Conservation (phyloP, 35 echinoderm and acorn worm genomes). For the Eucidaris tribuloides region DNA sequence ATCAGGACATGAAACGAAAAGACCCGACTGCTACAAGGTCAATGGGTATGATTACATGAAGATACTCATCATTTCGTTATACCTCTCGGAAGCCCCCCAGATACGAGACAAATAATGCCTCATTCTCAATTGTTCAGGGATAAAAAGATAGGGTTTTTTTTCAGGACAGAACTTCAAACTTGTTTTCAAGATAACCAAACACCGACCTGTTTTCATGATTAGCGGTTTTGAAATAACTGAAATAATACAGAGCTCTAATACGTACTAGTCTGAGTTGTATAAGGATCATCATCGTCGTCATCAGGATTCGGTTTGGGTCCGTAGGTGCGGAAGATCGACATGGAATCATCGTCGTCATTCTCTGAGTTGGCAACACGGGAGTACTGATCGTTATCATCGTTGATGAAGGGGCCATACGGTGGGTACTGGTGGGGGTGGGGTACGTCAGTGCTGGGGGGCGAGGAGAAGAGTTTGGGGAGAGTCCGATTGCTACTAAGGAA, state of each 20-base stretch:
- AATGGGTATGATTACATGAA: not conserved
- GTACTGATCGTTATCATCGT: constrained; percentile 22
- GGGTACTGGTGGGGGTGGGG: constrained; percentile 43
- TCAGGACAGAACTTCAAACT: not conserved
- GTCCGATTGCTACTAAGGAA: constrained; percentile 56
- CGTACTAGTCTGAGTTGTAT: constrained; percentile 80
- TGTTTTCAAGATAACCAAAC: not conserved
- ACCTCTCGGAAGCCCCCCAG: not conserved
- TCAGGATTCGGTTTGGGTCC: constrained; percentile 19
- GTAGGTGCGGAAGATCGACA: constrained; percentile 30
- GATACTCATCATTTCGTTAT: not conserved
- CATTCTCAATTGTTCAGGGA: too few species aligned
- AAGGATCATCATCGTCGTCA: constrained; percentile 68
- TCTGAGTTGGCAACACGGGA: not conserved
- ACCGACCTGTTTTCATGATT: not conserved
- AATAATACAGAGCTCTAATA: not conserved
- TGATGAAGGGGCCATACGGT: constrained; percentile 4
- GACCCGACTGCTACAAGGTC: not conserved
- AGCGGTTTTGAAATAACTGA: not conserved
- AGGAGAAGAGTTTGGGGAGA: constrained; percentile 43
- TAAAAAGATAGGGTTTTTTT: not conserved
- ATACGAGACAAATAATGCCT: not conserved
- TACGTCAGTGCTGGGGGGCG: constrained; percentile 35
- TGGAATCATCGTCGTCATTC: constrained; percentile 11
- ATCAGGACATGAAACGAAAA: not conserved